Evolutionary conservation across 2,797 vertebrate genomes (phyloP).

Genomic region (Notolabrus celidotus): DNA sequence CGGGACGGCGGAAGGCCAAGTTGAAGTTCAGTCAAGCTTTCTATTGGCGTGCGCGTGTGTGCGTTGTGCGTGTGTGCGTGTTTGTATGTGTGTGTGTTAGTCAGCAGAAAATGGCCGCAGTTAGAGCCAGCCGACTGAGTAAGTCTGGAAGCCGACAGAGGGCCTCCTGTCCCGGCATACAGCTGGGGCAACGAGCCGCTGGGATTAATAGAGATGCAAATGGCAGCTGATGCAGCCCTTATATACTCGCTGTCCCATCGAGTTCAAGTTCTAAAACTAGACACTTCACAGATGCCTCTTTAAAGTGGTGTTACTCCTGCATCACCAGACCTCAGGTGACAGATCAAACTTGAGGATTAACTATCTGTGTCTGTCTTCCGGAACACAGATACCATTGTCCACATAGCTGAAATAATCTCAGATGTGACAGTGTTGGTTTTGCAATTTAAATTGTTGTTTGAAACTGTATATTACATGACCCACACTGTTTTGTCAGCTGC

Average conservation of each 20-base stretch:
- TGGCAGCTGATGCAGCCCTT: background rate
- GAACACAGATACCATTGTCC: background rate
- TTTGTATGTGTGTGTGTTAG: conserved; percentile 62
- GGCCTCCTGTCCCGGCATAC: conserved; percentile 60
- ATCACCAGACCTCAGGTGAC: background rate
- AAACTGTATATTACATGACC: too few relatives aligned
- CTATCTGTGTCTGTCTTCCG: background rate
- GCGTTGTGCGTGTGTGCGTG: conserved; percentile 47
- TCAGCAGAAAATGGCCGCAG: conserved; percentile 84
- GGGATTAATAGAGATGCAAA: conserved; percentile 7
- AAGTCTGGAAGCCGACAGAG: conserved; percentile 62
- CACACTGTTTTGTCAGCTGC: background rate
- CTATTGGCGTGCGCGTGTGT: conserved; percentile 8
- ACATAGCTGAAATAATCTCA: too few relatives aligned
- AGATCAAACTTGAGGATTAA: conserved; percentile 1
- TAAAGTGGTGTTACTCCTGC: too few relatives aligned
- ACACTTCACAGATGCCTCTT: conserved; percentile 5
- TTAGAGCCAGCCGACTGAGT: conserved; percentile 59
- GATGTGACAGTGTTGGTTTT: background rate
- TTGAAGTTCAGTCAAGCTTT: conserved; percentile 66
- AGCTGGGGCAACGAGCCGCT: conserved; percentile 22
- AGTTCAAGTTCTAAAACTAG: conserved; percentile 5
- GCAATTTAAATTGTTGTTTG: too few relatives aligned
- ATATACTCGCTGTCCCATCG: background rate
- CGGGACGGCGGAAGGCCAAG: conserved; percentile 61